Percentiles rank a stretch among this genome's conserved stretches.
phyloP scores from a whole-genome alignment of 2,113 vertebrate species.

The Oreochromis aureus region DNA sequence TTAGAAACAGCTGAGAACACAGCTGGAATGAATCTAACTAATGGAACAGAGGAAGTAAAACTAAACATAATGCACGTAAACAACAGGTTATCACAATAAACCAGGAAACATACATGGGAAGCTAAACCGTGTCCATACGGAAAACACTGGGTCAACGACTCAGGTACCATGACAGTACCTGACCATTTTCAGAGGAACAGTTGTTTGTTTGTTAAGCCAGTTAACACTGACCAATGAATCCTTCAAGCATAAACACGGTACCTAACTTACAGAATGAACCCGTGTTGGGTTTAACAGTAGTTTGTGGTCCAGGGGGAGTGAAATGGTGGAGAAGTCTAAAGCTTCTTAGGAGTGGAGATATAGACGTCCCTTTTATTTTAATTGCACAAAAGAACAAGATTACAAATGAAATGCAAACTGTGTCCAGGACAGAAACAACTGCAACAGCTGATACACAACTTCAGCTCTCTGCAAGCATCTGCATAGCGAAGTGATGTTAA shows the following conservation, averaged over 20 bases:
- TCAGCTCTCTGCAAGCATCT: neutral
- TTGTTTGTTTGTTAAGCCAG: neutral
- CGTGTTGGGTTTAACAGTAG: neutral
- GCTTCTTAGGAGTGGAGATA: neutral
- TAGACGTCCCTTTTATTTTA: neutral
- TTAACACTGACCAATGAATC: neutral
- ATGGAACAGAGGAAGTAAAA: neutral
- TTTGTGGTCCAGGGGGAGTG: neutral
- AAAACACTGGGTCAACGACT: neutral
- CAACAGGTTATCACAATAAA: neutral
- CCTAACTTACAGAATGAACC: neutral
- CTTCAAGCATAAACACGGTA: neutral
- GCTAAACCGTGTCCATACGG: neutral
- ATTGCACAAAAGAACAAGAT: neutral
- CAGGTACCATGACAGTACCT: neutral
- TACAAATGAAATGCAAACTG: neutral
- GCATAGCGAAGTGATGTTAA: neutral
- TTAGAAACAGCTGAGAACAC: neutral
- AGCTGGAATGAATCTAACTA: neutral
- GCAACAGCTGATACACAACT: neutral
- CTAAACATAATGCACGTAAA: neutral
- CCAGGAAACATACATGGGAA: neutral
- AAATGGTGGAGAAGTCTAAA: neutral
- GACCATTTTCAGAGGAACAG: neutral
- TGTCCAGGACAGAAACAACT: neutral